Percentiles rank a stretch among this genome's conserved stretches.
Conservation (phyloP, 2,888 invertebrate genomes). For the Auanema sp. region DNA sequence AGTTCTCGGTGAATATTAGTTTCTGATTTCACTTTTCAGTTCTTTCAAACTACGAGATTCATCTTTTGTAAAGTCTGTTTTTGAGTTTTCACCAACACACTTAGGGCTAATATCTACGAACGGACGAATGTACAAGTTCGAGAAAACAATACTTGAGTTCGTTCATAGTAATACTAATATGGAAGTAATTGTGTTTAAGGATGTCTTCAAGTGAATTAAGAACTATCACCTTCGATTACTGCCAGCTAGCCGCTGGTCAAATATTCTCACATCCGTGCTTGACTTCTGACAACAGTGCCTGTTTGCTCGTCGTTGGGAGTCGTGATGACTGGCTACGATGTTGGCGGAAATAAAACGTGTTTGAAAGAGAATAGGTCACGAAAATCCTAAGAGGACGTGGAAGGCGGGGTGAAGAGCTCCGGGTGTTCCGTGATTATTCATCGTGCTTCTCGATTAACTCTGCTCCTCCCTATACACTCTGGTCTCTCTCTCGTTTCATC, state of each 20-base stretch:
- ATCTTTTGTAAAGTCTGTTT: neutral
- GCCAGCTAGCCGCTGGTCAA: neutral
- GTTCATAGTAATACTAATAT: neutral
- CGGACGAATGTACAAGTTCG: neutral
- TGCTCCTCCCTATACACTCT: too few relatives aligned
- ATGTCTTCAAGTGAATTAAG: neutral
- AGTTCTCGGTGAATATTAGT: too few relatives aligned
- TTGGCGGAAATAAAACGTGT: conserved; percentile 1
- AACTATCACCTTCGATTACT: too few relatives aligned
- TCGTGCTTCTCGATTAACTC: too few relatives aligned
- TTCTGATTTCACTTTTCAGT: neutral
- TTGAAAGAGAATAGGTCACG: too few relatives aligned
- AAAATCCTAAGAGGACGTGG: too few relatives aligned
- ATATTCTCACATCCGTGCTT: neutral
- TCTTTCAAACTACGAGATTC: neutral
- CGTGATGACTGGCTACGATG: conserved; percentile 7
- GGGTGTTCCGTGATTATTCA: too few relatives aligned
- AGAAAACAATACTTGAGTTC: neutral
- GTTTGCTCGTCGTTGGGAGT: conserved; percentile 3
- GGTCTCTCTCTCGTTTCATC: too few relatives aligned
- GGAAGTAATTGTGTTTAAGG: neutral
- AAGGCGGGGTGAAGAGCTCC: too few relatives aligned
- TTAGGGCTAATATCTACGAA: neutral
- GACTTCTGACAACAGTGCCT: neutral
- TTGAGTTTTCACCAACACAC: neutral